These are phyloP conservation scores for Vulpes vulpes DNA, from an alignment of 2,113 vertebrate species.

Conservation along the genomic window DNA sequence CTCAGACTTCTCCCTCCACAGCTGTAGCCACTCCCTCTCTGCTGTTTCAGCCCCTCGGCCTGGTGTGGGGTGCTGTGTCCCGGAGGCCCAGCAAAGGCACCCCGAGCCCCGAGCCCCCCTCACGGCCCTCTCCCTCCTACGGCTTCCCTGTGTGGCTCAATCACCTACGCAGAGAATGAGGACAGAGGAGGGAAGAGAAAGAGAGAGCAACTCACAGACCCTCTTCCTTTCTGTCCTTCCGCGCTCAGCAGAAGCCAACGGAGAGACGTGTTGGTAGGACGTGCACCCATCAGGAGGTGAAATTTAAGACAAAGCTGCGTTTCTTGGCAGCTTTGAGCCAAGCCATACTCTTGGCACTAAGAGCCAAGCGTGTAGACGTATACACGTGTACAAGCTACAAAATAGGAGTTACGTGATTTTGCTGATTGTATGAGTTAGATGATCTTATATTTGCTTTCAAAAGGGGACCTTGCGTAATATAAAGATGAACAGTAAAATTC, in stretches of 20 bases:
- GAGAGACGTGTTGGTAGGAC: neutral
- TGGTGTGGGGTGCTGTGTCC: fast-evolving
- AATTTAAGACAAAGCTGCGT: neutral
- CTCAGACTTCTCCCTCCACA: neutral
- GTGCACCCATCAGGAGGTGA: fast-evolving
- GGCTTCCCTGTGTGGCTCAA: neutral
- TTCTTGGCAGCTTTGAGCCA: too few relatives aligned
- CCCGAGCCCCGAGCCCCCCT: fast-evolving
- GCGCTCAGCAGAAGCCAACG: neutral
- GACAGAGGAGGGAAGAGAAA: neutral
- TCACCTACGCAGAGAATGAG: neutral
- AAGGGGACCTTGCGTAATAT: neutral
- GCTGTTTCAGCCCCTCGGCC: fast-evolving
- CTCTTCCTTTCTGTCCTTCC: neutral
- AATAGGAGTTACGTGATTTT: neutral
- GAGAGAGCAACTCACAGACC: too few relatives aligned
- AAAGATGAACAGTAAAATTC: slow-evolving; percentile 28
- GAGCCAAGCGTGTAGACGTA: neutral
- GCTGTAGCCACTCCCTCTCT: neutral
- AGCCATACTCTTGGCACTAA: too few relatives aligned
- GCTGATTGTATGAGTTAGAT: neutral
- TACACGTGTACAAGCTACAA: neutral
- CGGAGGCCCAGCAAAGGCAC: neutral
- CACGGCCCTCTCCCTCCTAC: neutral
- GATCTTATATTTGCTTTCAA: slow-evolving; percentile 29